Conservation (phyloP, 2,797 vertebrate genomes). For the Neopelma chrysocephalum region DNA sequence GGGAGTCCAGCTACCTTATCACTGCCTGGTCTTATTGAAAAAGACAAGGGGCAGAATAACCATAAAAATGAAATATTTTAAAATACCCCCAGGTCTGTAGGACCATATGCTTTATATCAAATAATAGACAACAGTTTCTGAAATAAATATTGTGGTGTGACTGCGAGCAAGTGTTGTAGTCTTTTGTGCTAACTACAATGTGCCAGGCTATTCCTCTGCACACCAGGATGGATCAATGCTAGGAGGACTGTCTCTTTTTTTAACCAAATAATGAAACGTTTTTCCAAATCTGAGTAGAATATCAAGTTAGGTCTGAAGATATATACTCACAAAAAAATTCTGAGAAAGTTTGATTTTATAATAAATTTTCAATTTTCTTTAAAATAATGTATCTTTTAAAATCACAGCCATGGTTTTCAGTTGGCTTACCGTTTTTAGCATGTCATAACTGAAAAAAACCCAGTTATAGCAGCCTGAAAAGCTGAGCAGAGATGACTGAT, state of each 20-base stretch:
- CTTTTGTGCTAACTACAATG: background rate
- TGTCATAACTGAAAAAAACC: background rate
- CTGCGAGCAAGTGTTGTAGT: background rate
- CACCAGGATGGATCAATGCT: background rate
- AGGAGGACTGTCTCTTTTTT: background rate
- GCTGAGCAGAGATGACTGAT: background rate
- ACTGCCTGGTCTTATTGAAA: background rate
- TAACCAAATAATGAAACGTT: background rate
- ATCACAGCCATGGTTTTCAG: background rate
- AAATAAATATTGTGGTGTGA: background rate
- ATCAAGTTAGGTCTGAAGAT: background rate
- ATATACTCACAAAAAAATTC: background rate
- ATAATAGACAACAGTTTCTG: background rate
- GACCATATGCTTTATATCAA: background rate
- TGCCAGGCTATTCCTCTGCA: background rate
- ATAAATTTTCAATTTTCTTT: background rate
- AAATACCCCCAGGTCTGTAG: background rate
- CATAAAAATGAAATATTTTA: background rate
- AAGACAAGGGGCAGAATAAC: background rate
- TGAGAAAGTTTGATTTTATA: background rate
- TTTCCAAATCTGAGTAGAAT: background rate
- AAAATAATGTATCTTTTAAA: slow-evolving; percentile 1
- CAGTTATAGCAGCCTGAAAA: background rate
- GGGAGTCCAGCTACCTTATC: background rate
- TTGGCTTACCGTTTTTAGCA: background rate